A percentile compares a stretch with the other conserved stretches of the same genome.
Evolutionary conservation across 2,113 vertebrate genomes (phyloP).

Genomic region (Peromyscus californicus): DNA sequence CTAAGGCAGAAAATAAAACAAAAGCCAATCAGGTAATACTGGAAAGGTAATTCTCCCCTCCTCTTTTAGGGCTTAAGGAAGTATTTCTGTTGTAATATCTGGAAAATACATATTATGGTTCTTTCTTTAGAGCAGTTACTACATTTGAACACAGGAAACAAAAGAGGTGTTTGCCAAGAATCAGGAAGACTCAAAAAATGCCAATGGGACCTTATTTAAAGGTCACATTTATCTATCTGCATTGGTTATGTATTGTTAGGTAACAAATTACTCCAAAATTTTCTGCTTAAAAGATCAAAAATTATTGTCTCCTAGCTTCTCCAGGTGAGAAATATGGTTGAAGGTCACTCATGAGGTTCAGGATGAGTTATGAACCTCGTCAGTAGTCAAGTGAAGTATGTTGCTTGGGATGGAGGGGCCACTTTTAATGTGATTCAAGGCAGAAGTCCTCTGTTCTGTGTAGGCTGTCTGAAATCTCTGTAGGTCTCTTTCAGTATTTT

Average conservation of each 20-base stretch:
- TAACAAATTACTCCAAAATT: not conserved
- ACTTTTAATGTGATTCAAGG: not conserved
- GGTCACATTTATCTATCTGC: not conserved
- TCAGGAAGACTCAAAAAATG: not conserved
- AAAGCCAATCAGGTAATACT: not conserved
- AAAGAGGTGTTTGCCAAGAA: not conserved
- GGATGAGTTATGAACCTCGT: no score
- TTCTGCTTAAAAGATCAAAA: not conserved
- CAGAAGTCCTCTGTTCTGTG: not conserved
- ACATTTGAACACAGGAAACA: conserved; percentile 35
- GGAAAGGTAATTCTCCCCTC: not conserved
- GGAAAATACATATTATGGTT: not conserved
- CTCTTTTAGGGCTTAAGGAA: not conserved
- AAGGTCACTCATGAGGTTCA: not conserved
- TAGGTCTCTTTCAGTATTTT: not conserved
- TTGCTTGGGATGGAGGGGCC: not conserved
- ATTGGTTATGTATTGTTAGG: not conserved
- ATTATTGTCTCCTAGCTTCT: not conserved
- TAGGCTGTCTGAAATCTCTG: not conserved
- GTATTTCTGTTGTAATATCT: not conserved
- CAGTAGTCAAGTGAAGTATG: not conserved
- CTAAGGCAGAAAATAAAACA: not conserved
- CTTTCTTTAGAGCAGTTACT: not conserved
- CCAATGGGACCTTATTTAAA: conserved; percentile 29
- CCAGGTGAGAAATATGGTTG: not conserved